These are phyloP conservation scores for Leptopilina clavipes DNA, from an alignment of 1,140 invertebrate genomes.

Conservation along the genomic window DNA sequence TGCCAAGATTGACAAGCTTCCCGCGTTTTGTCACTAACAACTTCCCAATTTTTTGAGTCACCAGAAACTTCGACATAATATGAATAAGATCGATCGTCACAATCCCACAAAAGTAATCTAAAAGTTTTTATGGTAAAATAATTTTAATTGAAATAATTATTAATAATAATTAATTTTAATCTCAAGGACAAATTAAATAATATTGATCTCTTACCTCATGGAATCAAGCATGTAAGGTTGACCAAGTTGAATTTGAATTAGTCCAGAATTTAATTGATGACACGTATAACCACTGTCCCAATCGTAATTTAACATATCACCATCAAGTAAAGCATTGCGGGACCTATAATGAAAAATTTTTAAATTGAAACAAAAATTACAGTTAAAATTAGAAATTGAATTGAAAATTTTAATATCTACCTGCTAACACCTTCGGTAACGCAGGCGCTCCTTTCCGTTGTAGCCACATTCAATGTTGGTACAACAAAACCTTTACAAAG, in stretches of 20 bases:
- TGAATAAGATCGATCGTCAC: constrained; percentile 96
- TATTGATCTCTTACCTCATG: constrained; percentile 81
- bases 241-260: constrained; percentile 95
- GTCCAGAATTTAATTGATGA: constrained; percentile 96
- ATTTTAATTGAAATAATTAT: too few species aligned
- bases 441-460: constrained; percentile 88
- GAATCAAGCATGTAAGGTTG: constrained; percentile 96
- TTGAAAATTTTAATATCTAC: constrained; percentile 59
- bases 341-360: constrained; percentile 81
- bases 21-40: constrained; percentile 86
- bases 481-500: constrained; percentile 87
- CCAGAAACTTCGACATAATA: constrained; percentile 97
- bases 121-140: constrained; percentile 26
- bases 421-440: constrained; percentile 94
- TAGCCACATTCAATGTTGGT: constrained; percentile 94
- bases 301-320: constrained; percentile 95
- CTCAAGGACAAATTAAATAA: too few species aligned
- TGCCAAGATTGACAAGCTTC: constrained; percentile 94
- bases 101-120: constrained; percentile 96
- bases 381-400: constrained; percentile 18
- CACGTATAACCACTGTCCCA: constrained; percentile 99
- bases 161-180: too few species aligned
- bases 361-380: neutral
- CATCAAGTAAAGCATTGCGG: constrained; percentile 96
- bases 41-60: constrained; percentile 93